Evolutionary conservation across 2,888 invertebrate genomes (phyloP).

Genomic region (Maniola hyperantus): DNA sequence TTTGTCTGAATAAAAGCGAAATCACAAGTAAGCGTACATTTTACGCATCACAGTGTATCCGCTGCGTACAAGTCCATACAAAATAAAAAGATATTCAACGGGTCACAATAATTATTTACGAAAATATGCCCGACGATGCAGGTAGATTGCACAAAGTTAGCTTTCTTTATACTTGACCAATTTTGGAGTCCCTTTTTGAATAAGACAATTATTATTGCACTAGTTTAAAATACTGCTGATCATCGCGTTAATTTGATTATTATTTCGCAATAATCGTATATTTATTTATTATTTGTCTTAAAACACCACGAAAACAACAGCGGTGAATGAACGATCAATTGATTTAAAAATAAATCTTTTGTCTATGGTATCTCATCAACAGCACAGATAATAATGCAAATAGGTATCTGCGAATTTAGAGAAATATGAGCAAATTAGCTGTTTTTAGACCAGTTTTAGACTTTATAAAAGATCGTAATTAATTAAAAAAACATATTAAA

Average conservation of each 20-base stretch:
- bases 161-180: slow-evolving; percentile 55
- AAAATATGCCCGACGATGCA: slow-evolving; percentile 75
- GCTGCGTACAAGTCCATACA: slow-evolving; percentile 62
- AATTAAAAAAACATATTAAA: not conserved
- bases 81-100: slow-evolving; percentile 56
- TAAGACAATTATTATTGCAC: slow-evolving; percentile 67
- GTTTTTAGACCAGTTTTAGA: not conserved
- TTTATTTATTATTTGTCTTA: slow-evolving; percentile 76
- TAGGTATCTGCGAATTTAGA: not conserved
- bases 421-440: not conserved
- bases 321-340: slow-evolving; percentile 81
- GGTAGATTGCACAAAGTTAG: slow-evolving; percentile 77
- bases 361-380: slow-evolving; percentile 63
- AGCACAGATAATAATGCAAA: slow-evolving; percentile 46
- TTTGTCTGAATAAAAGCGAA: slow-evolving; percentile 53
- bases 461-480: too few relatives aligned
- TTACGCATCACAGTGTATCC: slow-evolving; percentile 62
- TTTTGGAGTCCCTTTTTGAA: slow-evolving; percentile 55
- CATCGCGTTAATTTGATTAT: slow-evolving; percentile 58
- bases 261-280: slow-evolving; percentile 69
- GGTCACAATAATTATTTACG: slow-evolving; percentile 69
- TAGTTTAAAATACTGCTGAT: slow-evolving; percentile 63
- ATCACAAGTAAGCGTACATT: slow-evolving; percentile 57
- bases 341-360: slow-evolving; percentile 67
- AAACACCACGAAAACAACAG: slow-evolving; percentile 81